A percentile compares a stretch with the other conserved stretches of the same genome.
phyloP scores from a whole-genome alignment of 2,888 invertebrate species.

The Rutpela maculata region DNA sequence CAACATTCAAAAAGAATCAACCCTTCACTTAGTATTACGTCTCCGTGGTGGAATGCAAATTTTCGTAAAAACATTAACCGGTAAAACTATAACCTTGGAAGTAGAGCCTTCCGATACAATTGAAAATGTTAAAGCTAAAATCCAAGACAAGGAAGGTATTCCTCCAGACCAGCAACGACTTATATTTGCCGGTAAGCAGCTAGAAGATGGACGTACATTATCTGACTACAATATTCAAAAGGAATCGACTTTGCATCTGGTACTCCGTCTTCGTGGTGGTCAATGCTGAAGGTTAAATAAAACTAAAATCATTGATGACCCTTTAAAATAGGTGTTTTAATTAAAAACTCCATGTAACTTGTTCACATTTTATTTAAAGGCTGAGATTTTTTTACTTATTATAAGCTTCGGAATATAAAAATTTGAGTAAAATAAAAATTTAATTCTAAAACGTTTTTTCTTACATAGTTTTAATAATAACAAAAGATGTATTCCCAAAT shows the following conservation, averaged over 20 bases:
- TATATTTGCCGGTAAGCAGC: not conserved
- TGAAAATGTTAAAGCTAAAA: too few relatives aligned
- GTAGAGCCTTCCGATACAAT: slow-evolving; percentile 78
- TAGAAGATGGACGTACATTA: slow-evolving; percentile 75
- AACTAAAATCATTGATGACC: not conserved
- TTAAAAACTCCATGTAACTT: slow-evolving; percentile 82
- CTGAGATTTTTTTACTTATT: slow-evolving; percentile 36
- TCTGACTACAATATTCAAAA: slow-evolving; percentile 82
- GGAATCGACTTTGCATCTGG: slow-evolving; percentile 78
- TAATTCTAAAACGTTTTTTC: not conserved
- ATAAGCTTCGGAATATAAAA: slow-evolving; percentile 31
- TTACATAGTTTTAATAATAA: too few relatives aligned
- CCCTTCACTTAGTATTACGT: too few relatives aligned
- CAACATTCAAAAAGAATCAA: slow-evolving; percentile 78
- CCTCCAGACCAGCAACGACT: slow-evolving; percentile 79
- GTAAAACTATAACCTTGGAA: slow-evolving; percentile 77
- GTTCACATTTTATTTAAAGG: slow-evolving; percentile 31
- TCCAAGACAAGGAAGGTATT: slow-evolving; percentile 77
- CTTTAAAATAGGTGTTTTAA: slow-evolving; percentile 78
- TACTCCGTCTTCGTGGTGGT: slow-evolving; percentile 75
- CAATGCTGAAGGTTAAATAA: slow-evolving; percentile 73
- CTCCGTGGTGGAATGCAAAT: slow-evolving; percentile 78
- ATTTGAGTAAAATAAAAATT: slow-evolving; percentile 16
- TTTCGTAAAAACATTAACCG: slow-evolving; percentile 78
- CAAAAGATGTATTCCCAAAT: too few relatives aligned